phyloP scores from a whole-genome alignment of 2,797 vertebrate species.

The Babyrousa celebensis region DNA sequence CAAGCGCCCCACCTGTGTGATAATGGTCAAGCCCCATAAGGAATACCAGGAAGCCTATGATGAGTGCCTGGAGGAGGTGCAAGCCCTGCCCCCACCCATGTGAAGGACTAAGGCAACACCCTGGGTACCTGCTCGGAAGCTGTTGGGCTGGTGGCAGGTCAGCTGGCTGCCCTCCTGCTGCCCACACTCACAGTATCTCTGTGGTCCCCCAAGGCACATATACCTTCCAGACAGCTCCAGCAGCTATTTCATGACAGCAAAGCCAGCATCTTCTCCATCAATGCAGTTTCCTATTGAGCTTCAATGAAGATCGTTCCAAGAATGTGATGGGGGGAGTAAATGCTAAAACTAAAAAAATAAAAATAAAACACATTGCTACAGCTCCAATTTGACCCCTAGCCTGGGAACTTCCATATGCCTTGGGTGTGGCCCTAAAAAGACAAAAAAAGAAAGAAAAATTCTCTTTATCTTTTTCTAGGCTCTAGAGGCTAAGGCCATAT shows the following conservation, averaged over 20 bases:
- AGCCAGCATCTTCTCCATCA: background rate
- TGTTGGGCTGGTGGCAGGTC: background rate
- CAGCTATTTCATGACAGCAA: background rate
- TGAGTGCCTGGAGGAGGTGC: constrained; percentile 95
- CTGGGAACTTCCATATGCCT: too few relatives aligned
- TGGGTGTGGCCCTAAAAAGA: too few relatives aligned
- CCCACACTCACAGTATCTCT: background rate
- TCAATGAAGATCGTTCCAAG: constrained; percentile 16
- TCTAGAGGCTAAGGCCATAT: background rate
- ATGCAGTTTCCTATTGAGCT: constrained; percentile 29
- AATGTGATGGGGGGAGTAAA: constrained; percentile 73
- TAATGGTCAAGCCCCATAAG: constrained; percentile 96
- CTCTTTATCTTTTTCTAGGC: background rate
- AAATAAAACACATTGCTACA: too few relatives aligned
- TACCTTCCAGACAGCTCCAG: background rate
- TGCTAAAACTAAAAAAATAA: constrained; percentile 49
- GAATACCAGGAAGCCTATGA: constrained; percentile 96
- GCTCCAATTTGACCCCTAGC: too few relatives aligned
- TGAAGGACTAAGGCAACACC: constrained; percentile 77
- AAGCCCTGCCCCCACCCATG: constrained; percentile 92
- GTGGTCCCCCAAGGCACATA: fast-evolving
- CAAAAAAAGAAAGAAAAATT: background rate
- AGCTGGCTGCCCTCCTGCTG: background rate
- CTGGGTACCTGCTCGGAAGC: background rate
- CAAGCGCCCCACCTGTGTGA: constrained; percentile 97